Base-by-base conservation (phyloP, 2,797 vertebrate genomes). In the Myotis daubentonii region DNA sequence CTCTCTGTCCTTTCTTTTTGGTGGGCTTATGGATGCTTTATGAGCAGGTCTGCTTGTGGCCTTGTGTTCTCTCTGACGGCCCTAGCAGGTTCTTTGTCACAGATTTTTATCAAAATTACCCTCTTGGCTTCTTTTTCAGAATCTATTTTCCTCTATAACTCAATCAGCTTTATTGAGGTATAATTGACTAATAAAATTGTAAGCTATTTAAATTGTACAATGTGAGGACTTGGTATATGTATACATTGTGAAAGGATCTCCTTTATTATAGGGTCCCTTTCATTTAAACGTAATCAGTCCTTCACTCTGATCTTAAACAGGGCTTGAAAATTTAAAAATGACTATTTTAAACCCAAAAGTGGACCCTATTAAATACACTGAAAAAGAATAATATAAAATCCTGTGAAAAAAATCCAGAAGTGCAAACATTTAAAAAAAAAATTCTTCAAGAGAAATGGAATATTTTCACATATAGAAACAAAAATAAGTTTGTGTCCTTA, bases 191-290 rank as follows among this genome's bases (percentile, higher is more conserved):
- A 23, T 47, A 65, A 72, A 80, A 62, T 55, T 44, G 30, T 53
- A 44, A 87, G 62, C 36, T 81, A 33, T 83, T 68, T 72, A 11
- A 80, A 87, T 22, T 65, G 15, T 72, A 62, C 44, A 80, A 3
- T 72, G 55, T 44, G 55, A 65, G 62, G 49, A 66, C 60, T 83
- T 89, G 49, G 47, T 74, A 57, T 7, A 68, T 23, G 0, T 79
- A 62, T 19, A 57, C 6, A 70, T 41, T 70, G 10, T 66, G 25
- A 76, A 89, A 89, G 25, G 6, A 49, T 70, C 33, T 72, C 71
- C 76, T 93, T 82, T 65, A 92, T 80, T 44, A 81, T 88, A 70
- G 51, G 55, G 65, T 62, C 6, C 36, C 71, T 95, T 72, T 65
- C 17, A 51, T 89, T 91, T 88, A 74, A 79, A 33, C 7, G 6